Conservation (phyloP, 37 sponge, comb jelly and placozoan species). For the Chondrilla cf. caribensis region DNA sequence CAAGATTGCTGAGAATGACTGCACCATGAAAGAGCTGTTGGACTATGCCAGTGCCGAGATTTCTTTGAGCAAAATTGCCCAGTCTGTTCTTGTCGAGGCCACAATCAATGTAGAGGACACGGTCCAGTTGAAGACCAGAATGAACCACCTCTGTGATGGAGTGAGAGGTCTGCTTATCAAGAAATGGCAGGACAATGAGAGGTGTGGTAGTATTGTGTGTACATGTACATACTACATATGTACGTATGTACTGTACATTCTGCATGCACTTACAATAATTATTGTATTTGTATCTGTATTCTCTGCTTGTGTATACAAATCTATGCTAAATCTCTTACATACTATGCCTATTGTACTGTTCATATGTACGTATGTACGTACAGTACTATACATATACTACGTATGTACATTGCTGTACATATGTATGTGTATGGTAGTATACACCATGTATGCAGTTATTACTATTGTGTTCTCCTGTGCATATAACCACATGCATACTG, state of each 20-base stretch:
- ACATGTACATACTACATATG: too few species aligned
- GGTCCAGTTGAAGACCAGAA: neutral
- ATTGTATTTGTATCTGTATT: too few species aligned
- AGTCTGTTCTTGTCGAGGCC: neutral
- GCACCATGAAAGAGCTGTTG: neutral
- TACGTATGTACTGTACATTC: too few species aligned
- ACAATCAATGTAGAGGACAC: neutral
- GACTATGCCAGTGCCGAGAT: neutral
- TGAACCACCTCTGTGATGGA: neutral
- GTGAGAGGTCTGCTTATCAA: too few species aligned
- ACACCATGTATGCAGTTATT: neutral
- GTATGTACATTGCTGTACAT: neutral
- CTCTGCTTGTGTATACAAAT: neutral
- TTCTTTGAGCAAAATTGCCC: neutral
- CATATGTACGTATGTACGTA: neutral
- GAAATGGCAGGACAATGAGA: too few species aligned
- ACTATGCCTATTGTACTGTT: too few species aligned
- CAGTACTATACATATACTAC: neutral
- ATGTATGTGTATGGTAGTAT: neutral
- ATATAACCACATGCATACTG: too few species aligned
- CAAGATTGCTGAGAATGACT: constrained; percentile 2
- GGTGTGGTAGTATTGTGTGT: too few species aligned
- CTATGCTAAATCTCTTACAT: too few species aligned
- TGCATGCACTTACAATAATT: too few species aligned
- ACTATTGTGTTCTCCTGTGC: too few species aligned